These are phyloP conservation scores for Pelobates cultripes DNA, from an alignment of 2,797 vertebrate species.

Conservation along the genomic window DNA sequence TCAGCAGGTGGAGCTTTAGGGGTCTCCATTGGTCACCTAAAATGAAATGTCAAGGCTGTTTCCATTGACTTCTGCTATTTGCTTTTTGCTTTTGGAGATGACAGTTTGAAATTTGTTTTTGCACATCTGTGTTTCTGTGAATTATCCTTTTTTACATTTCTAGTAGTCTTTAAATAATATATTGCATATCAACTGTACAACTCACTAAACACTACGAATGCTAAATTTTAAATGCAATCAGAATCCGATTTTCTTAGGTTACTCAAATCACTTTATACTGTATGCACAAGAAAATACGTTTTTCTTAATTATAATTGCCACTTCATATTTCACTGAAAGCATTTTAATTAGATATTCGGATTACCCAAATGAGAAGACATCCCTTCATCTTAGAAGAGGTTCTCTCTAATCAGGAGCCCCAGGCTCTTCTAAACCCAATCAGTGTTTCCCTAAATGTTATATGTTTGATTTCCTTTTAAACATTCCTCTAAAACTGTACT, in stretches of 20 bases:
- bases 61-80: no score
- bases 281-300: conserved; percentile 11
- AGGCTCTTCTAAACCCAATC: background rate
- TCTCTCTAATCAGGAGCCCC: conserved; percentile 24
- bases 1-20: no score
- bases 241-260: conserved; percentile 17
- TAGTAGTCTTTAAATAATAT: conserved; percentile 21
- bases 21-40: no score
- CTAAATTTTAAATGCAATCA: conserved; percentile 37
- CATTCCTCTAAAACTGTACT: no score
- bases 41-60: no score
- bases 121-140: background rate
- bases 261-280: conserved; percentile 34
- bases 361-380: conserved; percentile 35
- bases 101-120: background rate
- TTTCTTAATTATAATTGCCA: conserved; percentile 39
- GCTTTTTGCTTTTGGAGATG: background rate
- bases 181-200: conserved; percentile 31
- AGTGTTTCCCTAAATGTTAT: background rate
- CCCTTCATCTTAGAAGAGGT: conserved; percentile 17
- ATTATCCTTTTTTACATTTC: background rate
- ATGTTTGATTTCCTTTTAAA: background rate
- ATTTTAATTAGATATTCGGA: conserved; percentile 45
- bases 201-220: conserved; percentile 7
- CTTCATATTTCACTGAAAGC: conserved; percentile 40